Conservation (phyloP, 2,113 vertebrate species). For the Boulengeromyrus knoepffleri region DNA sequence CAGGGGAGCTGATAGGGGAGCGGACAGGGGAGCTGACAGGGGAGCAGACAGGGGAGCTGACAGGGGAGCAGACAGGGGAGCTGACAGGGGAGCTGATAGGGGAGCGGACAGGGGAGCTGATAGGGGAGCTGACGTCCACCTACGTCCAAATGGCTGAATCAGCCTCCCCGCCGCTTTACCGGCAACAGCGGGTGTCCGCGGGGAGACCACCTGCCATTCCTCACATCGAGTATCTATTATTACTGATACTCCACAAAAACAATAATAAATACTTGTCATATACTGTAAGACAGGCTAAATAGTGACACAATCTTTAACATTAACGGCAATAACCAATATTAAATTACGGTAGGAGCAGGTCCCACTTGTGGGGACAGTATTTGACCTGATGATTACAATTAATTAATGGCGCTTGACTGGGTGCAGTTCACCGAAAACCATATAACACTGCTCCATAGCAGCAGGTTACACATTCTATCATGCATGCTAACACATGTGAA, state of each 20-base stretch:
- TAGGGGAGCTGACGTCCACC: background rate
- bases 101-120: too few species aligned
- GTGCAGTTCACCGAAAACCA: background rate
- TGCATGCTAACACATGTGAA: background rate
- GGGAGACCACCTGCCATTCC: background rate
- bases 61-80: too few species aligned
- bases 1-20: too few species aligned
- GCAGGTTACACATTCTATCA: background rate
- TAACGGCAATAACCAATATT: background rate
- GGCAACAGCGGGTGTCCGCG: background rate
- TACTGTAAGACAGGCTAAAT: background rate
- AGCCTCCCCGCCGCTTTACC: background rate
- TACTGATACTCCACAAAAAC: background rate
- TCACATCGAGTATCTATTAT: background rate
- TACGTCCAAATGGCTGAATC: background rate
- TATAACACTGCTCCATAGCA: background rate
- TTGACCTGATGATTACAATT: background rate
- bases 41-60: too few species aligned
- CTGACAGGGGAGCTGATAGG: too few species aligned
- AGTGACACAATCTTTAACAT: background rate
- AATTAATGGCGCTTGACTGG: background rate
- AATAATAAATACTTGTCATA: background rate
- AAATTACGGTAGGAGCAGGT: background rate
- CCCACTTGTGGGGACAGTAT: background rate
- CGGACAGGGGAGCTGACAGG: too few species aligned